Conservation (phyloP, 2,888 invertebrate genomes). For the Andrena fulva region DNA sequence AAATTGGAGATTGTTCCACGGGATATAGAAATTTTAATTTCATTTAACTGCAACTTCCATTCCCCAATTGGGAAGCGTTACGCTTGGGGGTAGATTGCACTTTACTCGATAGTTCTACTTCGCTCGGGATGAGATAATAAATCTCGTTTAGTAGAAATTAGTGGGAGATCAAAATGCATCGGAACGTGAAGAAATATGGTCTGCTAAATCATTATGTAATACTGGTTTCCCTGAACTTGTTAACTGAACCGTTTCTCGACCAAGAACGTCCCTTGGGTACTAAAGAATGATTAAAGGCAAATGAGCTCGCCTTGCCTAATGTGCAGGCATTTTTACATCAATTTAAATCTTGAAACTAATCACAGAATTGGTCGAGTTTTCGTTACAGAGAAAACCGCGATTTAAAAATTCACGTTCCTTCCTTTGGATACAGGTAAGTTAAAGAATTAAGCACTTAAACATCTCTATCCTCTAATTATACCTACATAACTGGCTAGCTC, state of each 20-base stretch:
- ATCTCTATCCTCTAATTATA: not conserved
- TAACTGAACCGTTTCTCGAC: not conserved
- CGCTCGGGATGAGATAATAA: not conserved
- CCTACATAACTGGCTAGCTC: not conserved
- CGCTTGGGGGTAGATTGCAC: not conserved
- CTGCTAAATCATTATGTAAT: not conserved
- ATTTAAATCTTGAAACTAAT: not conserved
- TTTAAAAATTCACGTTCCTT: slow-evolving; percentile 51
- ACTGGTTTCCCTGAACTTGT: not conserved
- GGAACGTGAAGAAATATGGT: not conserved
- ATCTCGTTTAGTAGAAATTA: not conserved
- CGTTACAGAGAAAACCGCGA: not conserved
- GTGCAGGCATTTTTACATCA: not conserved
- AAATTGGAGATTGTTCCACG: not conserved
- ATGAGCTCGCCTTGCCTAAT: not conserved
- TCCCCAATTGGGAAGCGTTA: not conserved
- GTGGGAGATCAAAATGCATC: not conserved
- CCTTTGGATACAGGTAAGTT: slow-evolving; percentile 47
- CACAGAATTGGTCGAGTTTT: not conserved
- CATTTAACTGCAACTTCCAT: not conserved
- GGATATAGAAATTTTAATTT: not conserved
- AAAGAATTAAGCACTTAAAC: not conserved
- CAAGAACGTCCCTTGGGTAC: not conserved
- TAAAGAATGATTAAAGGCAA: not conserved
- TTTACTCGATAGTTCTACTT: not conserved